Percentiles rank a stretch among this genome's conserved stretches.
Evolutionary conservation across 1,140 invertebrate genomes (phyloP).

Genomic region (Varroa destructor): DNA sequence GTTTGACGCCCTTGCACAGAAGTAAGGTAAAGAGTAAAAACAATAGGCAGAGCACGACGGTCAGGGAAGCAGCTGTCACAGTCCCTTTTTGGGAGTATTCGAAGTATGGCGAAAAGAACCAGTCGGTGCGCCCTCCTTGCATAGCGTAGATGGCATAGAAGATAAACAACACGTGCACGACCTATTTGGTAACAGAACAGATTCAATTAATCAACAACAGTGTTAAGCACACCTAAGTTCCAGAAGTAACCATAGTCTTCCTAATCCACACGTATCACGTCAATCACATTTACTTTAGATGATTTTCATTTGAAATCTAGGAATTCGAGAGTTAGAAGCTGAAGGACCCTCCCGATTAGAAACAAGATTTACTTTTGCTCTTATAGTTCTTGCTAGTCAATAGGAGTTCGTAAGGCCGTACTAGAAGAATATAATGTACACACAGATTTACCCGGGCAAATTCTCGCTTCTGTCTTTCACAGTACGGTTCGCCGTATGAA

Average conservation of each 20-base stretch:
- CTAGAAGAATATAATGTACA: too few relatives aligned
- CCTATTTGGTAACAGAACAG: constrained; percentile 23
- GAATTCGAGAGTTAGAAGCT: too few relatives aligned
- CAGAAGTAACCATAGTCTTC: background rate
- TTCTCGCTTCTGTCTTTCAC: too few relatives aligned
- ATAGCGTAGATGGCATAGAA: constrained; percentile 32
- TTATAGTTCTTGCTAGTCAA: too few relatives aligned
- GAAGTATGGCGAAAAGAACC: constrained; percentile 33
- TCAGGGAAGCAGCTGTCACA: constrained; percentile 10
- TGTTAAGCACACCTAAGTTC: background rate
- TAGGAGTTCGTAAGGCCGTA: too few relatives aligned
- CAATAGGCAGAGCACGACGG: background rate
- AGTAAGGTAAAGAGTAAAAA: constrained; percentile 1
- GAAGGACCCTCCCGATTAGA: too few relatives aligned
- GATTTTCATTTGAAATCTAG: too few relatives aligned
- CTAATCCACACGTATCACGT: background rate
- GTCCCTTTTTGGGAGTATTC: constrained; percentile 30
- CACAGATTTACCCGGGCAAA: too few relatives aligned
- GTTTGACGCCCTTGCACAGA: constrained; percentile 1
- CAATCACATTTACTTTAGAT: background rate
- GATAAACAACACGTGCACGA: constrained; percentile 32
- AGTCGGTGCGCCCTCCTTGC: constrained; percentile 31
- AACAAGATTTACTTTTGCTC: too few relatives aligned
- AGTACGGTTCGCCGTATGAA: too few relatives aligned
- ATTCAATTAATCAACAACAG: constrained; percentile 2